Percentiles rank a stretch among this genome's conserved stretches.
phyloP scores from a whole-genome alignment of 1,140 invertebrate species.

The Papilio aristodemus region DNA sequence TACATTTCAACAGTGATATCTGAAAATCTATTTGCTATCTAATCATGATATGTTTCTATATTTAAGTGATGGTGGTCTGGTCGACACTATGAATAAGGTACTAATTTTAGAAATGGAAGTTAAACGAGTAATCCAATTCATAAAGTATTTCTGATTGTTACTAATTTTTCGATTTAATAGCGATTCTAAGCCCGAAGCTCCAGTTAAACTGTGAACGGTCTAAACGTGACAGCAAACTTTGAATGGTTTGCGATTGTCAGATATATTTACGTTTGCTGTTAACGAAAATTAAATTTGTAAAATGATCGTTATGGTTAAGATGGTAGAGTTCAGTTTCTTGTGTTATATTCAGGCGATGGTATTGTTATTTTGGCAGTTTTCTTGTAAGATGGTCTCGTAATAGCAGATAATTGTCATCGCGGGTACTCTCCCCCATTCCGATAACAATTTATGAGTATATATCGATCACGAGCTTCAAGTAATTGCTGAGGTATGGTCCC shows the following conservation, averaged over 20 bases:
- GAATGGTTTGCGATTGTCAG: constrained; percentile 24
- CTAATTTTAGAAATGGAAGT: no score
- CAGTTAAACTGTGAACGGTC: constrained; percentile 3
- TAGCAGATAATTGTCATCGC: constrained; percentile 58
- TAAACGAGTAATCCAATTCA: background rate
- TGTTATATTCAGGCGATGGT: background rate
- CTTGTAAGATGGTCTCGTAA: constrained; percentile 47
- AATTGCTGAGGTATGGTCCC: constrained; percentile 46
- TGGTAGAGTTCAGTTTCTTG: background rate
- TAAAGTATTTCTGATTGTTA: background rate
- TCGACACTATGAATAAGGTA: no score
- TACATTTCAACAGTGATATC: no score
- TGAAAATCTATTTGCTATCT: no score
- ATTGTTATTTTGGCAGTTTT: constrained; percentile 36
- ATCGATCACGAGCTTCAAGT: constrained; percentile 50
- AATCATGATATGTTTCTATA: no score
- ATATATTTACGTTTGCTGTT: background rate
- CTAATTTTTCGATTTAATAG: background rate
- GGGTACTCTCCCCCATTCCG: constrained; percentile 44
- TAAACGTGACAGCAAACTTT: constrained; percentile 21
- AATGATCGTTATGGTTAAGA: background rate
- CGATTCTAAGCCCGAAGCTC: constrained; percentile 21
- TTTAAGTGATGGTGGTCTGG: no score
- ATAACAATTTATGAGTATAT: constrained; percentile 51
- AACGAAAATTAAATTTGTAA: background rate